Percentiles rank a stretch among this genome's conserved stretches.
These are phyloP conservation scores for Falcaria lacertinaria DNA, from an alignment of 2,888 invertebrate genomes.

Conservation along the genomic window DNA sequence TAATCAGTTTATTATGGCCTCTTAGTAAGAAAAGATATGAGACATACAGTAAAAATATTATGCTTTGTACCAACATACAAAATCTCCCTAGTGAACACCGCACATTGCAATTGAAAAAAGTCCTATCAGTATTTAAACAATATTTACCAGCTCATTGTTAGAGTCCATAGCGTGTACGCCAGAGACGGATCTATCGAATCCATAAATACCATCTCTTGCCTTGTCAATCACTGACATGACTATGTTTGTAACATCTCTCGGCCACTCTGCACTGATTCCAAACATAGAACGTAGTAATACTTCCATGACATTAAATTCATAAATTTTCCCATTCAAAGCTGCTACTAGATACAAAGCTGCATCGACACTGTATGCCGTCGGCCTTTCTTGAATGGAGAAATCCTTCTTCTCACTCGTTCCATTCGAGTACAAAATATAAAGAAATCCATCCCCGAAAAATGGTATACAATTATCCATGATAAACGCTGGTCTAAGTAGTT, in stretches of 20 bases:
- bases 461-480: conserved; percentile 56
- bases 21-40: too few species aligned
- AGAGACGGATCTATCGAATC: conserved; percentile 7
- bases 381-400: conserved; percentile 37
- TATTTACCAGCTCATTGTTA: background rate
- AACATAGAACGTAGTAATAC: conserved; percentile 52
- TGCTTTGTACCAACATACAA: background rate
- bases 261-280: conserved; percentile 27
- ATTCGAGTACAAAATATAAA: conserved; percentile 47
- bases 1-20: too few species aligned
- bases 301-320: conserved; percentile 61
- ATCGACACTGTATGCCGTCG: conserved; percentile 53
- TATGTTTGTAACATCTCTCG: conserved; percentile 42
- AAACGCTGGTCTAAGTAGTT: conserved; percentile 51
- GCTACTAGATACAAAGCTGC: conserved; percentile 53
- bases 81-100: too few species aligned
- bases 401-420: conserved; percentile 51
- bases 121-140: background rate
- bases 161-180: background rate
- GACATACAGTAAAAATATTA: background rate
- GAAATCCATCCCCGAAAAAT: conserved; percentile 45
- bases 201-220: conserved; percentile 33
- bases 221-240: conserved; percentile 47
- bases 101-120: background rate
- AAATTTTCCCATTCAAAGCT: conserved; percentile 55